These are phyloP conservation scores for Ginglymostoma cirratum DNA, from an alignment of 2,113 vertebrate genomes.

Conservation along the genomic window DNA sequence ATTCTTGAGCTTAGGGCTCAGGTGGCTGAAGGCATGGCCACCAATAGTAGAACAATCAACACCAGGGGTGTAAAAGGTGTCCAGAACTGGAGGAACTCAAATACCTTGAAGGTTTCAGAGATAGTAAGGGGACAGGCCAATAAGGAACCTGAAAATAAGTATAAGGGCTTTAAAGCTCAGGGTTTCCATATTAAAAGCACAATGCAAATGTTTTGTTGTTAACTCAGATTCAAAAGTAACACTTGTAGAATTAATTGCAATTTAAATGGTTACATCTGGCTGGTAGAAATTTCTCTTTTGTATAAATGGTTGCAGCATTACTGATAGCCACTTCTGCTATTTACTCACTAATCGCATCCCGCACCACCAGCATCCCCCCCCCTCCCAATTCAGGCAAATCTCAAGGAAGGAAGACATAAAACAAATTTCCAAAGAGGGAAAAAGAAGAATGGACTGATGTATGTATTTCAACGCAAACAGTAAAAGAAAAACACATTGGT, in stretches of 20 bases:
- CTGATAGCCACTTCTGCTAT: background rate
- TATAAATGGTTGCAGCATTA: background rate
- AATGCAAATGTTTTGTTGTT: background rate
- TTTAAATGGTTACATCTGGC: background rate
- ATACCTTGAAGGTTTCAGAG: background rate
- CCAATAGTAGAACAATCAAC: no score
- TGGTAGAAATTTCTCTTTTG: background rate
- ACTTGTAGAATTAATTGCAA: background rate
- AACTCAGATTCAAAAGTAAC: background rate
- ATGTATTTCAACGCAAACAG: constrained; percentile 15
- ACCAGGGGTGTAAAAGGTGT: no score
- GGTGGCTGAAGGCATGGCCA: no score
- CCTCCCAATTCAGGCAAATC: background rate
- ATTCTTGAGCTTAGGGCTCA: background rate
- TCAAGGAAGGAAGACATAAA: constrained; percentile 36
- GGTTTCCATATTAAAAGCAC: background rate
- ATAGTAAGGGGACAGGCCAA: background rate
- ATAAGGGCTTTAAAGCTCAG: background rate
- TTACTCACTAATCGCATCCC: background rate
- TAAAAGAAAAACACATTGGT: constrained; percentile 27
- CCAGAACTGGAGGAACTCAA: no score
- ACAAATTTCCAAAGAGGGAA: constrained; percentile 29
- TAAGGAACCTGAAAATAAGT: no score
- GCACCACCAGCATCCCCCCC: no score
- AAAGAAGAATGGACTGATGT: background rate